phyloP scores from a whole-genome alignment of 2,888 invertebrate species.

The Oligia fasciuncula region DNA sequence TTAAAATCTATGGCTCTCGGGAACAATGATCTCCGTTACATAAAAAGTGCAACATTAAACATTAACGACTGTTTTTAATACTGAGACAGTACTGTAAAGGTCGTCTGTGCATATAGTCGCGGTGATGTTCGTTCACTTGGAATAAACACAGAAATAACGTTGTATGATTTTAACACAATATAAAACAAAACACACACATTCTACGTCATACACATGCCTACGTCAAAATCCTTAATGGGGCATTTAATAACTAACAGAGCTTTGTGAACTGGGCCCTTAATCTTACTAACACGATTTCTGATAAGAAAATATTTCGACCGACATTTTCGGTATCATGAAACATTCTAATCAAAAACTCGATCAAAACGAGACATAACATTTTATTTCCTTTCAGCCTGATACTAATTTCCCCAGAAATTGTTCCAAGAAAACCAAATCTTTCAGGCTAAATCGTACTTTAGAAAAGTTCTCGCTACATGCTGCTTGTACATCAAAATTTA shows the following conservation, averaged over 20 bases:
- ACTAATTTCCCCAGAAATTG: not conserved
- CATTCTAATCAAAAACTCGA: not conserved
- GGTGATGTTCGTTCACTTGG: not conserved
- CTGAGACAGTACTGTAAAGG: not conserved
- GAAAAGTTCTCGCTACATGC: not conserved
- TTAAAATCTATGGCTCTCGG: not conserved
- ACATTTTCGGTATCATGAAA: not conserved
- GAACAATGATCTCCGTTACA: not conserved
- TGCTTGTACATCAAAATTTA: constrained; percentile 32
- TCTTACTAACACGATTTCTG: not conserved
- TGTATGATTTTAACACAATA: not conserved
- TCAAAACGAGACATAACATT: not conserved
- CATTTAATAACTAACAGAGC: not conserved
- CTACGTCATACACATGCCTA: not conserved
- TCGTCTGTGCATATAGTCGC: not conserved
- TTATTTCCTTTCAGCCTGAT: not conserved
- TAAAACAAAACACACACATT: not conserved
- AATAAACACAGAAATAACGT: too few relatives aligned
- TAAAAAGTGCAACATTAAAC: not conserved
- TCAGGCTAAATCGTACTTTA: not conserved
- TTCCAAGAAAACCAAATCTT: not conserved
- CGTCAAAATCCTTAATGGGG: not conserved
- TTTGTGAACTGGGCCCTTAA: not conserved
- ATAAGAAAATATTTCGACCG: not conserved
- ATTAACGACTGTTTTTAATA: not conserved